phyloP scores from a whole-genome alignment of 2,888 invertebrate species.

The Drosophila eohydei region DNA sequence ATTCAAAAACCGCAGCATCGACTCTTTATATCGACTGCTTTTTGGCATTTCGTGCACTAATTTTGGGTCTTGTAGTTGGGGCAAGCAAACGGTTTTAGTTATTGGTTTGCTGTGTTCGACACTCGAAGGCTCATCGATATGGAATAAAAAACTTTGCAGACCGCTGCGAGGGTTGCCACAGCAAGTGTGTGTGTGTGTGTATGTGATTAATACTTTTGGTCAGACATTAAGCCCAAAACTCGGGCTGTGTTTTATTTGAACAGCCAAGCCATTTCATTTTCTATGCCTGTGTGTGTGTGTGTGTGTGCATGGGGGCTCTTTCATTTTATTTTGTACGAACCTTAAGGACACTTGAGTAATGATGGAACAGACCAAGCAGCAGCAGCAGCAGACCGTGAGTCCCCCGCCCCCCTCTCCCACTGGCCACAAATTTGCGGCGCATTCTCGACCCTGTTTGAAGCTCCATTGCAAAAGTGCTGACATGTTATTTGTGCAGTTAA shows the following conservation, averaged over 20 bases:
- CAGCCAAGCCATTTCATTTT: constrained; percentile 35
- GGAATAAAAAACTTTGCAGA: constrained; percentile 69
- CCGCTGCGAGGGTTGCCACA: constrained; percentile 42
- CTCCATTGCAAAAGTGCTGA: constrained; percentile 72
- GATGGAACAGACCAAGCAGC: constrained; percentile 72
- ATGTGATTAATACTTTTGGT: constrained; percentile 80
- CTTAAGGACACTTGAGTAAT: constrained; percentile 80
- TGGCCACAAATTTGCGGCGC: constrained; percentile 66
- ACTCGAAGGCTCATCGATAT: constrained; percentile 65
- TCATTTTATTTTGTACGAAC: constrained; percentile 67
- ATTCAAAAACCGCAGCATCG: constrained; percentile 47
- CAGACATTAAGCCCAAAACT: constrained; percentile 68
- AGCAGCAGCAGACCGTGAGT: constrained; percentile 31
- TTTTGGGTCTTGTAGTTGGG: constrained; percentile 58
- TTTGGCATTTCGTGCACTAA: constrained; percentile 72
- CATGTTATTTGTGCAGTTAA: constrained; percentile 81
- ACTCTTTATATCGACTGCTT: constrained; percentile 47
- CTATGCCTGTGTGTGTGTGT: constrained; percentile 1
- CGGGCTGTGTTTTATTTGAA: constrained; percentile 72
- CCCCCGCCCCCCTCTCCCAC: not conserved
- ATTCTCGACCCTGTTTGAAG: constrained; percentile 62
- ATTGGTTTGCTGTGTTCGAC: constrained; percentile 61
- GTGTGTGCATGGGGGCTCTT: constrained; percentile 32
- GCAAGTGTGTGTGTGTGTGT: constrained; percentile 33
- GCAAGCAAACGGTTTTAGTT: constrained; percentile 62